phyloP scores from a whole-genome alignment of 2,797 vertebrate species.

The Coccyzus lansbergi region DNA sequence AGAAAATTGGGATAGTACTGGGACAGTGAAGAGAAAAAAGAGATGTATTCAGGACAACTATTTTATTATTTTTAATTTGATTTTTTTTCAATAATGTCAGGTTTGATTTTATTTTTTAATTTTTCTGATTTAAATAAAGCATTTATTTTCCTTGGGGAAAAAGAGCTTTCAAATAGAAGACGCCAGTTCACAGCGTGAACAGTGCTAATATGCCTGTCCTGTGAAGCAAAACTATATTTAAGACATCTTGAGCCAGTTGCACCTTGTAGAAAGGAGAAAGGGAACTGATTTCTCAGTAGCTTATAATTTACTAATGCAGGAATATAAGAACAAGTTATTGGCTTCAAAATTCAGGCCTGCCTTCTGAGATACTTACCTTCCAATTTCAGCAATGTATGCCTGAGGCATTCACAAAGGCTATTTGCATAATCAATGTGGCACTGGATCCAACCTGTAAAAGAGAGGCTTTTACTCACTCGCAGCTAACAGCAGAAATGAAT shows the following conservation, averaged over 20 bases:
- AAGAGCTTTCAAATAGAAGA: background rate
- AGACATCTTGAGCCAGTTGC: background rate
- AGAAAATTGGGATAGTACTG: background rate
- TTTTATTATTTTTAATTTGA: background rate
- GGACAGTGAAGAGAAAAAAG: background rate
- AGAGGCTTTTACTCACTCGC: conserved; percentile 54
- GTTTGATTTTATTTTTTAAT: background rate
- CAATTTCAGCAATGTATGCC: conserved; percentile 54
- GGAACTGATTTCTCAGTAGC: conserved; percentile 7
- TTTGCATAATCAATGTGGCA: conserved; percentile 68
- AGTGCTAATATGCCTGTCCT: background rate
- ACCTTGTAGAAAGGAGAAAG: background rate
- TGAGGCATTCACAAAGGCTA: conserved; percentile 61
- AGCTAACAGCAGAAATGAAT: conserved; percentile 42
- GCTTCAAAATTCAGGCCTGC: conserved; percentile 46
- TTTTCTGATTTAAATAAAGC: background rate
- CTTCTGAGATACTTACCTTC: conserved; percentile 58
- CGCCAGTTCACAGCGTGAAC: background rate
- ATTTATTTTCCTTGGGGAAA: background rate
- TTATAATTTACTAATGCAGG: conserved; percentile 54
- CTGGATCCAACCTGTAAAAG: conserved; percentile 59
- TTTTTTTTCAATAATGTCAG: background rate
- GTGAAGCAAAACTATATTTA: background rate
- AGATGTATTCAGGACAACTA: background rate
- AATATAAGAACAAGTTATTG: conserved; percentile 36